Conservation (phyloP, 2,797 vertebrate species). For the Rachycentron canadum region DNA sequence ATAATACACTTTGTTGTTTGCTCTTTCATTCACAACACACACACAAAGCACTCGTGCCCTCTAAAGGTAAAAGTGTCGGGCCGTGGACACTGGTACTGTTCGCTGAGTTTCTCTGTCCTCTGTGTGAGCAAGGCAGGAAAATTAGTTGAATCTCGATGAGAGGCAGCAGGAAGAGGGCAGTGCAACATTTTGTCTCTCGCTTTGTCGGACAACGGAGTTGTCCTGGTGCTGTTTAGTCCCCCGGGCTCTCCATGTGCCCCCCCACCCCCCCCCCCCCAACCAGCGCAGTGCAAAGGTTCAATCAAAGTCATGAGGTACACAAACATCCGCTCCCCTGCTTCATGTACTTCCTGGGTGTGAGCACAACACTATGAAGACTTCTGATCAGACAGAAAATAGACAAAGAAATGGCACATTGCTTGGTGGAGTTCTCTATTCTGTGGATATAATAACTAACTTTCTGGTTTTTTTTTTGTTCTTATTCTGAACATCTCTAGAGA, state of each 20-base stretch:
- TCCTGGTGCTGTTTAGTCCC: slow-evolving; percentile 9
- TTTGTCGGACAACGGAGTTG: slow-evolving; percentile 1
- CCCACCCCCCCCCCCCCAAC: not conserved
- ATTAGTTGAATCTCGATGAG: slow-evolving; percentile 22
- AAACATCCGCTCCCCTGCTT: slow-evolving; percentile 8
- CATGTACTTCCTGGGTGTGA: slow-evolving; percentile 8
- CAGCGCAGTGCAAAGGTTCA: slow-evolving; percentile 35
- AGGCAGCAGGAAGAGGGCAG: slow-evolving; percentile 50
- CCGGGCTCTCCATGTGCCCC: slow-evolving; percentile 8
- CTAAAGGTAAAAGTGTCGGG: slow-evolving; percentile 32
- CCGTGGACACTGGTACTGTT: not conserved
- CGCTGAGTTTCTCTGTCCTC: slow-evolving; percentile 21
- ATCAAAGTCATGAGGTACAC: slow-evolving; percentile 44
- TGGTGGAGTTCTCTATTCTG: slow-evolving; percentile 53
- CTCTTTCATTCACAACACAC: slow-evolving; percentile 53
- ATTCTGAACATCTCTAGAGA: slow-evolving; percentile 43
- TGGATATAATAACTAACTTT: slow-evolving; percentile 31
- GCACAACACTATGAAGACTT: slow-evolving; percentile 11
- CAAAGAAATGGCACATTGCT: slow-evolving; percentile 77
- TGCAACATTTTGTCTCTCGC: slow-evolving; percentile 28
- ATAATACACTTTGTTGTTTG: slow-evolving; percentile 13
- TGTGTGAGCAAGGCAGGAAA: slow-evolving; percentile 21
- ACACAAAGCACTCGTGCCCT: slow-evolving; percentile 19
- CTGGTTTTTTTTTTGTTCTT: slow-evolving; percentile 17
- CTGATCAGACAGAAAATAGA: slow-evolving; percentile 44